A percentile compares a stretch with the other conserved stretches of the same genome.
Conservation (phyloP, 1,140 invertebrate species). For the Philopotamus ludificatus region DNA sequence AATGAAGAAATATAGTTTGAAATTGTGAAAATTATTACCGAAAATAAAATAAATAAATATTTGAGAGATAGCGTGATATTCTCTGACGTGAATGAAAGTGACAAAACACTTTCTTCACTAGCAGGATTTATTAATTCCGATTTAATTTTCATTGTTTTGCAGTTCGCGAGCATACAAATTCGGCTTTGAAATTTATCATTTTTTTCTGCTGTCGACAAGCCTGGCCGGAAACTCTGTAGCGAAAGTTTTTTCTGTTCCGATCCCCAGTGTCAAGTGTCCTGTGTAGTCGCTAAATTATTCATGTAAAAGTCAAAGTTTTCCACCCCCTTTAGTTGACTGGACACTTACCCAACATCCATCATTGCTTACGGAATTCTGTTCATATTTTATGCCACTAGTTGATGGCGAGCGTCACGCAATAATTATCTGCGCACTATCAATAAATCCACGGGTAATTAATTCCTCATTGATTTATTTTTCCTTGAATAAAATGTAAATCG, state of each 20-base stretch:
- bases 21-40: too few species aligned
- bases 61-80: too few species aligned
- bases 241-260: not conserved
- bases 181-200: not conserved
- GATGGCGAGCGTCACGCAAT: not conserved
- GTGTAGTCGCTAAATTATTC: constrained; percentile 4
- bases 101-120: too few species aligned
- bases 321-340: not conserved
- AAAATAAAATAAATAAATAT: too few species aligned
- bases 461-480: too few species aligned
- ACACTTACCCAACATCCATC: not conserved
- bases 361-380: not conserved
- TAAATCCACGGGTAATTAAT: too few species aligned
- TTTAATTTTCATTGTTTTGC: too few species aligned
- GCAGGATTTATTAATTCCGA: too few species aligned
- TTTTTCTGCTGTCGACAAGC: not conserved
- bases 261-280: constrained; percentile 1
- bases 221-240: not conserved
- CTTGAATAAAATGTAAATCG: too few species aligned
- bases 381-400: not conserved
- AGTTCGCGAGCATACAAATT: too few species aligned
- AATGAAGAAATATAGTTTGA: too few species aligned
- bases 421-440: not conserved
- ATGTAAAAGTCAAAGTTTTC: not conserved
- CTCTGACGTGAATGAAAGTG: too few species aligned